These are phyloP conservation scores for Ammodytes dubius DNA, from an alignment of 2,113 vertebrate genomes.

Conservation along the genomic window DNA sequence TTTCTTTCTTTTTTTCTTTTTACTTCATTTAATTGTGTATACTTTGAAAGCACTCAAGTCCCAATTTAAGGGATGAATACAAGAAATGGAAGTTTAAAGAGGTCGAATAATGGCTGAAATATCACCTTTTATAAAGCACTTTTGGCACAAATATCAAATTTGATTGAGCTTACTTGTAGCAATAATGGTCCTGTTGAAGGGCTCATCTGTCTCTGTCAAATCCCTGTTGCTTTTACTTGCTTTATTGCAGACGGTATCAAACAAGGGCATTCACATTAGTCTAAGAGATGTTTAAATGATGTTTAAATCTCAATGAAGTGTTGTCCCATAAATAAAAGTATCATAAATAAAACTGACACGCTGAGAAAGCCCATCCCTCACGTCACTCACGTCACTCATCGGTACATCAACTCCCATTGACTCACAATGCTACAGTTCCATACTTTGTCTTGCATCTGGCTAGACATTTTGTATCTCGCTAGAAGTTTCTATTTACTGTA, in stretches of 20 bases:
- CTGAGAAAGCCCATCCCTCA: neutral
- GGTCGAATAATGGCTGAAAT: neutral
- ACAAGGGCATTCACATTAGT: constrained; percentile 28
- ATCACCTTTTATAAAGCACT: constrained; percentile 18
- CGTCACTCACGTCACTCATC: constrained; percentile 9
- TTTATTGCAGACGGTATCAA: constrained; percentile 7
- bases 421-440: neutral
- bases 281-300: constrained; percentile 7
- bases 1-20: neutral
- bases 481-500: neutral
- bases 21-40: neutral
- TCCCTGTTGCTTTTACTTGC: constrained; percentile 5
- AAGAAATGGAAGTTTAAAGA: constrained; percentile 15
- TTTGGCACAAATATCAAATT: constrained; percentile 32
- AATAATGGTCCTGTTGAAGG: constrained; percentile 9
- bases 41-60: no score
- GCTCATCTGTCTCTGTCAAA: neutral
- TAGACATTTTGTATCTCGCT: constrained; percentile 1
- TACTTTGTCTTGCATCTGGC: neutral
- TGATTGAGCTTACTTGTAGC: constrained; percentile 17
- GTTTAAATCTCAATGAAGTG: constrained; percentile 3
- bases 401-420: neutral
- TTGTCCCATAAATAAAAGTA: neutral
- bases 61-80: neutral
- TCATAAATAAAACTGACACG: constrained; percentile 15